phyloP scores from a whole-genome alignment of 2,113 vertebrate genomes.

The Orthonyx spaldingii region DNA sequence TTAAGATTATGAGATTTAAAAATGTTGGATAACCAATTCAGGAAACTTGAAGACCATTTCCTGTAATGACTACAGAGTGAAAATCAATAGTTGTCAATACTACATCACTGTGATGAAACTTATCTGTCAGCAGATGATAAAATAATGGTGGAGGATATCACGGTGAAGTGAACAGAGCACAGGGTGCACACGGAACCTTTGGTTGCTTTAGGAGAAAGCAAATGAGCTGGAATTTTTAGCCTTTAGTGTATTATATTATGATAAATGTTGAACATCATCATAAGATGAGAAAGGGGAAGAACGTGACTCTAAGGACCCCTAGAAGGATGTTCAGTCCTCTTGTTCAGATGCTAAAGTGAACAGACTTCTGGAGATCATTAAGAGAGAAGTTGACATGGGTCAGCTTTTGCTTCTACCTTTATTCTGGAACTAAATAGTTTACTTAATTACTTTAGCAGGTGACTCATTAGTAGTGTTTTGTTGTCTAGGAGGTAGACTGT shows the following conservation, averaged over 20 bases:
- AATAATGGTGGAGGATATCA: background rate
- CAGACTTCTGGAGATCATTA: background rate
- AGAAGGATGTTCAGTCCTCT: background rate
- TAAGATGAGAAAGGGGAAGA: background rate
- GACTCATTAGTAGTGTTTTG: background rate
- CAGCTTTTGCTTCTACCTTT: background rate
- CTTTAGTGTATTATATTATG: background rate
- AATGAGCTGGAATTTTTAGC: background rate
- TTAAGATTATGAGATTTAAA: background rate
- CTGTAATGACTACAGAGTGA: background rate
- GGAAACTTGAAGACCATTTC: background rate
- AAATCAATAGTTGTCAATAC: background rate
- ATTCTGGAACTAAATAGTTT: background rate
- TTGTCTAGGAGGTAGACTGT: background rate
- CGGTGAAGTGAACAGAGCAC: background rate
- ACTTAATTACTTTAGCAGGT: background rate
- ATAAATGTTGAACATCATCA: background rate
- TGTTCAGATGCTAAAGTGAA: background rate
- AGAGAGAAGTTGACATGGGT: background rate
- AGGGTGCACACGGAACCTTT: rapidly evolving
- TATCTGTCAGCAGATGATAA: background rate
- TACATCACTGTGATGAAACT: background rate
- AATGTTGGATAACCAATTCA: background rate
- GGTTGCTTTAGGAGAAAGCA: background rate
- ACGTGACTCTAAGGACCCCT: background rate